Base-by-base conservation (phyloP, 2,888 invertebrate species). In the Synanthedon andrenaeformis region DNA sequence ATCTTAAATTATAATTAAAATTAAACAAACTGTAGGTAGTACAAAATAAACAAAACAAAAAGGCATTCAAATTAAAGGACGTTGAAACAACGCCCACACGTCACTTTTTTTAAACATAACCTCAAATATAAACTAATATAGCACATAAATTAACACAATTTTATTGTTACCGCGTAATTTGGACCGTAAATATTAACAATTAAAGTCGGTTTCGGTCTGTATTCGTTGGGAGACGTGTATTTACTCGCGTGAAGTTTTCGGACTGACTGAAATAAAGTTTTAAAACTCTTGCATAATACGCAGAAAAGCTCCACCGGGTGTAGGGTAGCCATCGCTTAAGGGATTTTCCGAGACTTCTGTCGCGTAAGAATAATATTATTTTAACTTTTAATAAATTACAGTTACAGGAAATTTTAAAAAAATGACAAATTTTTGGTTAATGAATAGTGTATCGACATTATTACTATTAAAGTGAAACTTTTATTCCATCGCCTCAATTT, bases 261-360 rank as follows among this genome's bases (percentile, higher is more conserved):
- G 67, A 80, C 82, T 76, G 79, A 84, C 85, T 76, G 78, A 84
- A 83, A 83, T 84, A 79, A 49, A 80, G 76, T 75, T 74, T 73
- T 74, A 74, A 76, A 77, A 76, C 73, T 69, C 64, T 87, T 87
- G 83, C 85, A 79, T 84, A 87, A 87, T 77, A 73, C 78, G 76
- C 65, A 76, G 81, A 80, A 82, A 84, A 85, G 86, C 86, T 85
- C 74, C 67, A 72, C 61, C 64, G 62, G 60, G 59, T 57, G 63
- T 67, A 61, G 55, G 59, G 69, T 63, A 67, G 55, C 76, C 53
- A 72, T 55, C 57, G 3, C 42, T 54, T 56, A 1, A 3, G 14
- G 49, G 60, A 45, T 72, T 70, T 74, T 67, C 69, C 55, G 19
- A 63, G 66, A 68, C 19, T 35, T 35, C 0, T 35, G 10, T 35